Base-by-base conservation (phyloP, 1,140 invertebrate species). In the Zelostemma sp. region DNA sequence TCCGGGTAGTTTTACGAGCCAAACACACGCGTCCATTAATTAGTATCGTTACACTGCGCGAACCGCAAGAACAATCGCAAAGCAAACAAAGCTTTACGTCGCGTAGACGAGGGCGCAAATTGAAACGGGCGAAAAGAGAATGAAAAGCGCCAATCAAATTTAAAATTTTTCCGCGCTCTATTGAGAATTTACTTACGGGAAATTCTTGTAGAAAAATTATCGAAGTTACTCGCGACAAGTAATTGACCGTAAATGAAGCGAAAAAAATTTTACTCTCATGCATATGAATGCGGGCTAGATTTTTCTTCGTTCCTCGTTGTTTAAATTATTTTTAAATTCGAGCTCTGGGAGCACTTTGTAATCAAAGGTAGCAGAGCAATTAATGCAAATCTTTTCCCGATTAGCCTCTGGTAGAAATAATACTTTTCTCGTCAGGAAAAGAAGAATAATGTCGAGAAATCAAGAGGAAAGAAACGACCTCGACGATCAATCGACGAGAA, bases 401-500 rank as follows among this genome's bases (percentile, higher is more conserved):
- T 49, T 49, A 14, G 47, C 4, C 16, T 31, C 18, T 14, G 55
- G 5, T 41, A 46, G 48, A 57, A 54, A 56, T 47, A 62, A 68
- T 45, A 54, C 17, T 53, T 67, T 41, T 35, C 18, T 8, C 46
- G 38, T 31, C 25, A 41, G 28, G 14, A 48, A 35, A 35, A 35
- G 33, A 56, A 69, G 45, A 60, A 54, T 41, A 61, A 43, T 48
- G 61, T 57, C 46, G 43, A 40, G 41, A 64, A 54, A 59, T 59
- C 45, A 54, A 48, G 43, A 48, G 40, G 6, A 57, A 60, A 57
- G 57, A 60, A 70, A 62, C 31, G 48, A 61, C 57, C 25, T 53
- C 55, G 48, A 50, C 51, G 47, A 59, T 69, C 57, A 63, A 69
- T 57, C 68, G 56, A 50, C 56, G 47, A 72, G 64, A 74, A 76